Evolutionary conservation across 53 echinoderm and acorn worm genomes (phyloP).

Genomic region (Patiria pectinifera): DNA sequence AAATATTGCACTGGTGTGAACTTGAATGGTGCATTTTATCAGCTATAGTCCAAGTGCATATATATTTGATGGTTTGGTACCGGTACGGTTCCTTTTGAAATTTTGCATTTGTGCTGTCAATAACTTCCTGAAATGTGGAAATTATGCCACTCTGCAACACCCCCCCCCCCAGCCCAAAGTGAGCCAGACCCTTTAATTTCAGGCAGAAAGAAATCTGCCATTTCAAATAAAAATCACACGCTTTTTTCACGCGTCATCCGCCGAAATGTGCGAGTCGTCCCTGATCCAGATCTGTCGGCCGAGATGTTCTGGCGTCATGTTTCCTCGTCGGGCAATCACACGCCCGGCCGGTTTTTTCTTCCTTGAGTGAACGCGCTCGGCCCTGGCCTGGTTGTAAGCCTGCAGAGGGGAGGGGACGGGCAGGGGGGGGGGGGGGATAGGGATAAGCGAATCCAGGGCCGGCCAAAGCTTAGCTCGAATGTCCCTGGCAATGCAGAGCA

Average conservation of each 20-base stretch:
- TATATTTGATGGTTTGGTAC: neutral
- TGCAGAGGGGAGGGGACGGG: neutral
- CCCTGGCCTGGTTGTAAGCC: slow-evolving; percentile 3
- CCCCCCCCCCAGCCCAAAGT: neutral
- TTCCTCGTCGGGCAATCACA: slow-evolving; percentile 63
- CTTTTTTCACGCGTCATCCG: slow-evolving; percentile 58
- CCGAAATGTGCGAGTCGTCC: slow-evolving; percentile 47
- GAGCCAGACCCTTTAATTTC: slow-evolving; percentile 15
- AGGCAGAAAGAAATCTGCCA: slow-evolving; percentile 38
- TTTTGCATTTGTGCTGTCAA: slow-evolving; percentile 6
- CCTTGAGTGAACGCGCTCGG: neutral
- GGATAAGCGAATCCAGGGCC: slow-evolving; percentile 2
- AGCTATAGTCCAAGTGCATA: neutral
- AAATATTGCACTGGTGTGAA: neutral
- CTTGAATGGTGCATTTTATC: neutral
- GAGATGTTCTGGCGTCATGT: slow-evolving; percentile 60
- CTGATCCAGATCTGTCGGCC: slow-evolving; percentile 61
- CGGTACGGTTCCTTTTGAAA: neutral
- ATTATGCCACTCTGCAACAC: neutral
- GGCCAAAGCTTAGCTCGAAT: slow-evolving; percentile 10
- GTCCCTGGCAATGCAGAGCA: slow-evolving; percentile 11
- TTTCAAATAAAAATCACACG: slow-evolving; percentile 53
- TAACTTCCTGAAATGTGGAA: slow-evolving; percentile 25
- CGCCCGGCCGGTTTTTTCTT: slow-evolving; percentile 57
- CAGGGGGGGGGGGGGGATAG: neutral